Conservation (phyloP, 1,140 invertebrate genomes). For the Hylyphantes graminicola region DNA sequence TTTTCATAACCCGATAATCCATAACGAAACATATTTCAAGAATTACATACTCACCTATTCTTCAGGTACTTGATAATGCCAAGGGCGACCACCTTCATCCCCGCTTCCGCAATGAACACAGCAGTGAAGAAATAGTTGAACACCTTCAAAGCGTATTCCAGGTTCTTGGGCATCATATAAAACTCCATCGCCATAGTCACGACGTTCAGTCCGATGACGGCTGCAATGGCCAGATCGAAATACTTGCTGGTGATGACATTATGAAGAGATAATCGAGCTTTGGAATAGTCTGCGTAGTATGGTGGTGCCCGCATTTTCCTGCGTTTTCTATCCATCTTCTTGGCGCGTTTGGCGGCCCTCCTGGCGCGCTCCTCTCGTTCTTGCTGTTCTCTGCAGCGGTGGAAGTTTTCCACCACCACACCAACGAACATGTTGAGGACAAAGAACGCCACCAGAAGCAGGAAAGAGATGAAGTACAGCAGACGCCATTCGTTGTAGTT, state of each 20-base stretch:
- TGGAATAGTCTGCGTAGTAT: conserved; percentile 94
- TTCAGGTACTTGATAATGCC: conserved; percentile 92
- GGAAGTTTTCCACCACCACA: conserved; percentile 99
- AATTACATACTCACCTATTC: conserved; percentile 80
- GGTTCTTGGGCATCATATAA: conserved; percentile 96
- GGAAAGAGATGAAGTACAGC: conserved; percentile 98
- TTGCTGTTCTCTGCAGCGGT: conserved; percentile 97
- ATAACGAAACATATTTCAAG: neutral
- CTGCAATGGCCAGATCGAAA: conserved; percentile 98
- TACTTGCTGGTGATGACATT: conserved; percentile 99
- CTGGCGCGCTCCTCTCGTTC: conserved; percentile 98
- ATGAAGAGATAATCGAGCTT: conserved; percentile 89
- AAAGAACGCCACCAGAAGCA: conserved; percentile 98
- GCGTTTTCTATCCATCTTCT: conserved; percentile 96
- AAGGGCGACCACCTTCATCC: conserved; percentile 95
- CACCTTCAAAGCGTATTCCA: conserved; percentile 94
- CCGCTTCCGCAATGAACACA: conserved; percentile 96
- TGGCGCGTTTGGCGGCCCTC: conserved; percentile 89
- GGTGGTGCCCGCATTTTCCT: conserved; percentile 94
- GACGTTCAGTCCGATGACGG: conserved; percentile 98
- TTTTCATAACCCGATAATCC: no score
- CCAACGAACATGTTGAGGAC: conserved; percentile 99
- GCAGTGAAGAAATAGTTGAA: conserved; percentile 99
- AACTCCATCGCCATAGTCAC: conserved; percentile 99
- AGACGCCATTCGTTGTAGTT: conserved; percentile 99